Conservation (phyloP, 1,140 invertebrate species). For the Drosophila rhopaloa region DNA sequence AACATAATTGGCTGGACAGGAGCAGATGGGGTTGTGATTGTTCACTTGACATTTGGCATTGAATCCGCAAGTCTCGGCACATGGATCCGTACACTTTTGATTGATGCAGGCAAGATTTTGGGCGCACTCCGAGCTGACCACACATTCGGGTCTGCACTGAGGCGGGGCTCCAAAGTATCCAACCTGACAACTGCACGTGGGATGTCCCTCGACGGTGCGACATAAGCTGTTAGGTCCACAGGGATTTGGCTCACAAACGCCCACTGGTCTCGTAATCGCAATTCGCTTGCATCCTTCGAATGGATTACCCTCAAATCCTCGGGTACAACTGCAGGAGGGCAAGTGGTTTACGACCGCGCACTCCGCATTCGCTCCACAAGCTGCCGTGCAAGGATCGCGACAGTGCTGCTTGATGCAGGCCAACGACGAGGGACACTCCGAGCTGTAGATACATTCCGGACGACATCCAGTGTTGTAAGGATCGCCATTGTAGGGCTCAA, state of each 20-base stretch:
- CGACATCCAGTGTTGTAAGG: conserved; percentile 91
- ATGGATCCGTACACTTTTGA: conserved; percentile 93
- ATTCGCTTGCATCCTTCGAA: conserved; percentile 90
- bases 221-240: conserved; percentile 93
- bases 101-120: conserved; percentile 90
- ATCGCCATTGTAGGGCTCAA: conserved; percentile 94
- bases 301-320: conserved; percentile 92
- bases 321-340: conserved; percentile 91
- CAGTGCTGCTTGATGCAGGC: conserved; percentile 94
- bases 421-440: conserved; percentile 91
- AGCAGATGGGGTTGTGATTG: conserved; percentile 94
- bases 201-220: conserved; percentile 88
- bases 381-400: conserved; percentile 93
- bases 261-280: conserved; percentile 85
- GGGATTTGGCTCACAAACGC: conserved; percentile 92
- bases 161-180: conserved; percentile 92
- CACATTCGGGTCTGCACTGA: conserved; percentile 91
- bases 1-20: conserved; percentile 89
- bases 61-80: conserved; percentile 91
- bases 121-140: conserved; percentile 91
- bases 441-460: conserved; percentile 91
- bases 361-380: conserved; percentile 91
- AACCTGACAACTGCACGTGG: conserved; percentile 91
- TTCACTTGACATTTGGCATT: conserved; percentile 92
- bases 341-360: conserved; percentile 93